Evolutionary conservation across 2,888 invertebrate species (phyloP).

Genomic region (Thymelicus acteon): DNA sequence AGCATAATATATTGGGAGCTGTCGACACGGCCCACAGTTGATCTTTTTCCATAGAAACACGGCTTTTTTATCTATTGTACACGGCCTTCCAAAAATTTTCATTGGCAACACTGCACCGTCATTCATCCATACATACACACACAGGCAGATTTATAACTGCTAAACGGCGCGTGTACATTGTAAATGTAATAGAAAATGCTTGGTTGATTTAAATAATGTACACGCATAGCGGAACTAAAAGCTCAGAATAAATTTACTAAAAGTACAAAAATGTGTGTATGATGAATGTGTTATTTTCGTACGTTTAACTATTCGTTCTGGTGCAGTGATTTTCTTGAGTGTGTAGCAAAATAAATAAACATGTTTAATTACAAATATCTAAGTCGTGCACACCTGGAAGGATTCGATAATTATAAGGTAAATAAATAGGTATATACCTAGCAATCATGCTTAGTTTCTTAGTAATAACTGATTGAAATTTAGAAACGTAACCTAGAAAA

Average conservation of each 20-base stretch:
- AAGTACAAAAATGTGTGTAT: slow-evolving; percentile 3
- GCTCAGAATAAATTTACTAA: background rate
- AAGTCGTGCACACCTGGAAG: slow-evolving; percentile 92
- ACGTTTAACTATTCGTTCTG: slow-evolving; percentile 6
- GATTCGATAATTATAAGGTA: slow-evolving; percentile 98
- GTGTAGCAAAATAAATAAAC: slow-evolving; percentile 48
- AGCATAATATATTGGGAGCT: too few relatives aligned
- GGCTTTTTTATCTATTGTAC: too few relatives aligned
- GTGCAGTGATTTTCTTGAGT: slow-evolving; percentile 13
- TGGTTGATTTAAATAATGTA: background rate
- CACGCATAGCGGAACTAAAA: background rate
- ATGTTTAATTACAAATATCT: slow-evolving; percentile 91
- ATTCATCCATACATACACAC: too few relatives aligned
- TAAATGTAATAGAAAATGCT: background rate
- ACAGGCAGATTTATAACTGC: background rate
- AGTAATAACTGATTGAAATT: background rate
- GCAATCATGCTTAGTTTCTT: background rate
- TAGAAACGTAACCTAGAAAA: slow-evolving; percentile 51
- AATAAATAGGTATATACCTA: slow-evolving; percentile 7
- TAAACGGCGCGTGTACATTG: background rate
- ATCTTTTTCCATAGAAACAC: too few relatives aligned
- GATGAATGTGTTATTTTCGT: background rate
- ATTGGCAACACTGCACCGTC: too few relatives aligned
- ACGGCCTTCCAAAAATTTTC: too few relatives aligned
- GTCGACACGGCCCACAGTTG: too few relatives aligned